Evolutionary conservation across 2,113 vertebrate genomes (phyloP), one percentile per base, ranked within the genome.

Genomic region (Manacus vitellinus): DNA sequence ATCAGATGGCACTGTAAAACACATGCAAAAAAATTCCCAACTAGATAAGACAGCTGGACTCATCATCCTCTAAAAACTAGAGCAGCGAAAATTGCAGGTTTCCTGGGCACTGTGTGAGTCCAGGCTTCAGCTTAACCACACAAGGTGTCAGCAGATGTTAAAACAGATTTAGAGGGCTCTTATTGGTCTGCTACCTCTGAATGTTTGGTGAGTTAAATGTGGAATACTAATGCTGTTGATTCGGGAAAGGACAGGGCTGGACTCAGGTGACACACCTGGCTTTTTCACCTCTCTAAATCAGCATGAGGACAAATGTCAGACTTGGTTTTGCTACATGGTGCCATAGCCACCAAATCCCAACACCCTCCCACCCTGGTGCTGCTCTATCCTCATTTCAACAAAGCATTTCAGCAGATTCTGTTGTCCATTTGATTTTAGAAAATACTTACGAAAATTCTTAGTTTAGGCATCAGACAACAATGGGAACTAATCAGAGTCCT

Each of bases 401-500:
- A 33, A 52, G 21, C 49, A 58, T n/a, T 82, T 31, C 23, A 74
- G 21, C 46, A 89, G 31, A 67, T n/a, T 47, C 41, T 10, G 67
- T 61, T 70, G 79, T 28, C n/a, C 9, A 23, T 37, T 23, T 23
- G 8, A 43, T 81, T 89, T 74, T 19, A 63, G 86, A 77, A 75
- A 86, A 66, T 1, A 43, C 20, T 65, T 44, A 39, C 1, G 18
- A 44, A 78, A 54, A 68, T n/a, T 66, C 33, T 61, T 31, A 24
- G 7, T 76, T 95, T 62, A 86, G 51, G 41, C 63, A 66, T 46
- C 41, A 83, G 75, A 79, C 25, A 76, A 88, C 25, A 83, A 83
- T 39, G 44, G 46, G 54, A 66, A 37, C 31, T 83, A 92, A 84
- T 89, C 58, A 76, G 44, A 72, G 12, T 12, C 71, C 55, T 71